Base-by-base conservation (phyloP, 2,113 vertebrate species). In the Corythaeola cristata region DNA sequence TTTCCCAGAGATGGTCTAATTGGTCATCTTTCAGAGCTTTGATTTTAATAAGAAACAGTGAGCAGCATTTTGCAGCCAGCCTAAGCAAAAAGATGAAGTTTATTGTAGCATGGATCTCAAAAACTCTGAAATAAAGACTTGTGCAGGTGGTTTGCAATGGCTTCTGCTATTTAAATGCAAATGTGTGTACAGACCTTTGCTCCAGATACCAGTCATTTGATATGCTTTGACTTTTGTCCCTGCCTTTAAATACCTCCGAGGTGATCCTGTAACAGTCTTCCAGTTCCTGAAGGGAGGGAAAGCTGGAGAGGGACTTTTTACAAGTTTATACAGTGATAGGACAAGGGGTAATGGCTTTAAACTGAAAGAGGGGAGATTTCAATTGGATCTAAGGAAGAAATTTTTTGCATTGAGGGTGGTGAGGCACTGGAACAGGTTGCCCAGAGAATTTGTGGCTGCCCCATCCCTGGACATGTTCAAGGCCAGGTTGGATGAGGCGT, bases 151-250 rank as follows among this genome's bases (percentile, higher is more conserved):
- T 87, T 91, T 89, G 33, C 60, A 55, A 28, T 41, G 45, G 35
- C 26, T 94, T 81, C 85, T 82, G 28, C 59, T 78, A 66, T 93
- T 95, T 90, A 95, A 89, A 95, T 93, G 82, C 67, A 91, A 93
- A 94, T 71, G 20, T 41, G 14, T 45, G n/a, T 39, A 50, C 8
- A n/a, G 24, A 58, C 9, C 80, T 89, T 87, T 83, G 37, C 90
- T 91, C 69, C 64, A 75, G 67, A 50, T 59, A 66, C 44, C 33
- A 55, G n/a, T 53, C 27, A 47, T 90, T 89, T 72, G 35, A 87
- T 72, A 55, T 28, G 52, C 9, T 20, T n/a, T 90, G 44, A 72
- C 47, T 94, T 96, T 82, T 80, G 44, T 85, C 49, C 49, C 79
- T 93, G 28, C 15, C 68, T 69, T 90, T 77, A 85, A 89, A 78